Conservation (phyloP, 1,140 invertebrate genomes). For the Dendroctonus ponderosae region DNA sequence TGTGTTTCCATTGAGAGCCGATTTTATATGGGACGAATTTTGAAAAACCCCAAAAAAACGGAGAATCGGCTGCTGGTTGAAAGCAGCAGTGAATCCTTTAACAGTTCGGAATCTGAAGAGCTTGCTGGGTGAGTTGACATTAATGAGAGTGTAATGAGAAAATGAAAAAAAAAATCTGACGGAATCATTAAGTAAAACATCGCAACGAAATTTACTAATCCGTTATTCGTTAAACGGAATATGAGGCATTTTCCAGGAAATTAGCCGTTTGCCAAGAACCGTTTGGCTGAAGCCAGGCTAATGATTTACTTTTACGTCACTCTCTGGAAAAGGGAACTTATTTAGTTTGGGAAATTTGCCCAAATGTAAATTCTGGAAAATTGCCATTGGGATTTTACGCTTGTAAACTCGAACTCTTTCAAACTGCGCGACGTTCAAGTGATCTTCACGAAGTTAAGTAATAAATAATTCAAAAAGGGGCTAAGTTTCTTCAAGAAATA, state of each 20-base stretch:
- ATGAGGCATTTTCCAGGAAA: slow-evolving; percentile 1
- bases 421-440: too few relatives aligned
- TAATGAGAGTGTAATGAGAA: too few relatives aligned
- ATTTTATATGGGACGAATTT: slow-evolving; percentile 23
- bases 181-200: background rate
- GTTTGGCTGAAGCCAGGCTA: background rate
- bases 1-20: background rate
- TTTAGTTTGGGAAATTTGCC: too few relatives aligned
- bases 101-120: slow-evolving; percentile 8
- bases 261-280: slow-evolving; percentile 8
- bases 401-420: too few relatives aligned
- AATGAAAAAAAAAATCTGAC: too few relatives aligned
- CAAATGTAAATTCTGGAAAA: too few relatives aligned
- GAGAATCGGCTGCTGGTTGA: background rate
- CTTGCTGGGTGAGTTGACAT: slow-evolving; percentile 9
- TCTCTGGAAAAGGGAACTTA: background rate
- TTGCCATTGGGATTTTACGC: too few relatives aligned
- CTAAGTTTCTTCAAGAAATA: too few relatives aligned
- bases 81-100: slow-evolving; percentile 1
- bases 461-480: background rate
- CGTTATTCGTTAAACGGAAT: too few relatives aligned
- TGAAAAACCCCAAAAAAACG: slow-evolving; percentile 15
- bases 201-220: background rate
- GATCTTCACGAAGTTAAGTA: background rate
- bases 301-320: background rate